Percentiles rank a stretch among this genome's conserved stretches.
These are phyloP conservation scores for Yponomeuta malinellus DNA, from an alignment of 2,888 invertebrate species.

Conservation along the genomic window DNA sequence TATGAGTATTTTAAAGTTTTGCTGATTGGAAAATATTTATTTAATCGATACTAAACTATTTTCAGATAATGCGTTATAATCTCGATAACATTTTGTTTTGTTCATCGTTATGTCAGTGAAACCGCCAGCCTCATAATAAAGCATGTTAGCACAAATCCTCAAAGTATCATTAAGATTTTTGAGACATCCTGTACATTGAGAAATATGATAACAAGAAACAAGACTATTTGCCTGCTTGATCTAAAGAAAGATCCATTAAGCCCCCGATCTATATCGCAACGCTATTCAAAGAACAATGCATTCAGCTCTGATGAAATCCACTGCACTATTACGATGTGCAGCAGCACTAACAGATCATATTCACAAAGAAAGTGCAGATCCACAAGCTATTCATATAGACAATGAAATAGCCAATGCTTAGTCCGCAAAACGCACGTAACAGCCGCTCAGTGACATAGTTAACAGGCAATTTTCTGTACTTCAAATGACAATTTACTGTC, in stretches of 20 bases:
- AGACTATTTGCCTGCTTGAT: not conserved
- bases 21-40: too few relatives aligned
- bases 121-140: too few relatives aligned
- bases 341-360: conserved; percentile 18
- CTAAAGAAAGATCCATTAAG: not conserved
- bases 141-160: too few relatives aligned
- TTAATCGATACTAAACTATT: too few relatives aligned
- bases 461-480: not conserved
- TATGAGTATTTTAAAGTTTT: too few relatives aligned
- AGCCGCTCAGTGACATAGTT: conserved; percentile 9
- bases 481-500: not conserved
- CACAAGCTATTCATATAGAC: not conserved
- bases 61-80: too few relatives aligned
- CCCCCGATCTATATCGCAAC: not conserved
- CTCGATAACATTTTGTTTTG: too few relatives aligned
- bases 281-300: not conserved
- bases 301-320: conserved; percentile 30
- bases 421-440: conserved; percentile 34
- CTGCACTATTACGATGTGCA: conserved; percentile 24
- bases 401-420: conserved; percentile 27
- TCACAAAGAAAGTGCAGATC: conserved; percentile 23
- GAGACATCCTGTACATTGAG: too few relatives aligned
- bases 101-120: too few relatives aligned
- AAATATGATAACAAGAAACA: too few relatives aligned
- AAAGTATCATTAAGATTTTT: too few relatives aligned